Base-by-base conservation (phyloP, 1,140 invertebrate species). In the Trissolcus basalis region DNA sequence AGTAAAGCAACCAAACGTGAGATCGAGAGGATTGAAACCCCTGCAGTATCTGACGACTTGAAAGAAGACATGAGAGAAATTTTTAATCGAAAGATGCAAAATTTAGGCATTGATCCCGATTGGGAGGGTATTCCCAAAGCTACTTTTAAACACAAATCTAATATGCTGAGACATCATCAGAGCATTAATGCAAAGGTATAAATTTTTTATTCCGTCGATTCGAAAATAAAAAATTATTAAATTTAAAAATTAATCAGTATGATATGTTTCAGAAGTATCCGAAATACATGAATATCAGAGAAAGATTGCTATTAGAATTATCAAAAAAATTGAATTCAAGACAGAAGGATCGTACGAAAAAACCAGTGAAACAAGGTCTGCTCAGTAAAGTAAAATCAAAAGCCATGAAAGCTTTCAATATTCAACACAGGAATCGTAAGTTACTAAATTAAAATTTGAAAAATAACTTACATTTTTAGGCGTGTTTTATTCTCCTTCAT, bases 81-180 rank as follows among this genome's bases (percentile, higher is more conserved):
- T 44, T 83, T 88, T 19, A 73, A 87, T 15, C 68, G 81, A 7
- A 85, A 83, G 58, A 70, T 92, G 67, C 83, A 84, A 61, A 86
- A 89, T 61, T 80, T 91, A 35, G 91, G 91, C 35, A 86, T 91
- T 7, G 90, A 91, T 82, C 89, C 91, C 5, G 87, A 91, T 27
- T 91, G 87, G 85, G 86, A 81, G 9, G 88, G 88, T 50, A 83
- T 92, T 76, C 86, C 89, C 0, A 78, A 82, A 67, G 86, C 80
- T 55, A 85, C 87, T 16, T 92, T 87, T 72, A 84, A 87, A 36
- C 89, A 90, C 67, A 90, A 90, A 65, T 86, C 89, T 44, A 84
- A 84, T 6, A 85, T 86, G 44, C 73, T 92, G 12, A 87, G 85
- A 75, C 88, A 91, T 79, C 87, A 90, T 59, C 86, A 89, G 45